These are phyloP conservation scores for Aphelenchoides besseyi DNA, from an alignment of 1,140 invertebrate genomes.

Conservation along the genomic window DNA sequence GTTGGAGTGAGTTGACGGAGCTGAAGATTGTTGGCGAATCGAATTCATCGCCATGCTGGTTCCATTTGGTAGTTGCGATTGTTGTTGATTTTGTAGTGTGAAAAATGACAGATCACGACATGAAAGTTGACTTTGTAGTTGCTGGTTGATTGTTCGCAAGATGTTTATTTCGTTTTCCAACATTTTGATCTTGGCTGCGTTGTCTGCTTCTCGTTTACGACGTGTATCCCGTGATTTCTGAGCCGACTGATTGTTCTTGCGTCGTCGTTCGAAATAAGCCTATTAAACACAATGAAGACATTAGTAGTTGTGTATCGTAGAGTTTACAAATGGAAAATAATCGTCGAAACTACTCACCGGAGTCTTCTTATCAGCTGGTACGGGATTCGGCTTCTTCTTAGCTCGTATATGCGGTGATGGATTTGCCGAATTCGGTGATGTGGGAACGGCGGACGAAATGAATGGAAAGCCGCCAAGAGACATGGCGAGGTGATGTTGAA, in stretches of 20 bases:
- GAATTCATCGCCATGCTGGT: neutral
- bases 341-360: neutral
- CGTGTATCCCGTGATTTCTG: neutral
- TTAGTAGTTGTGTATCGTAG: conserved; percentile 10
- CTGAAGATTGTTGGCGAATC: neutral
- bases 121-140: neutral
- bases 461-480: neutral
- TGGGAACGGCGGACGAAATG: neutral
- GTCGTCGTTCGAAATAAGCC: conserved; percentile 6
- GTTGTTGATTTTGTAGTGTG: neutral
- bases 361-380: neutral
- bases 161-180: neutral
- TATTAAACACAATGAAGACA: neutral
- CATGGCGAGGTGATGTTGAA: neutral
- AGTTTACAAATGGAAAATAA: neutral
- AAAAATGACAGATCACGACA: neutral
- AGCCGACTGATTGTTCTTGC: conserved; percentile 12
- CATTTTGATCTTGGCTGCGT: neutral
- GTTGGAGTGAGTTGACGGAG: neutral
- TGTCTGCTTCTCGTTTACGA: neutral
- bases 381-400: neutral
- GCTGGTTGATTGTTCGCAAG: neutral
- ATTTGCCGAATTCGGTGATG: neutral
- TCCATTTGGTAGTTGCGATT: neutral
- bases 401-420: neutral